These are phyloP conservation scores for Epinephelus cyanopodus DNA, from an alignment of 2,113 vertebrate species.

Conservation along the genomic window DNA sequence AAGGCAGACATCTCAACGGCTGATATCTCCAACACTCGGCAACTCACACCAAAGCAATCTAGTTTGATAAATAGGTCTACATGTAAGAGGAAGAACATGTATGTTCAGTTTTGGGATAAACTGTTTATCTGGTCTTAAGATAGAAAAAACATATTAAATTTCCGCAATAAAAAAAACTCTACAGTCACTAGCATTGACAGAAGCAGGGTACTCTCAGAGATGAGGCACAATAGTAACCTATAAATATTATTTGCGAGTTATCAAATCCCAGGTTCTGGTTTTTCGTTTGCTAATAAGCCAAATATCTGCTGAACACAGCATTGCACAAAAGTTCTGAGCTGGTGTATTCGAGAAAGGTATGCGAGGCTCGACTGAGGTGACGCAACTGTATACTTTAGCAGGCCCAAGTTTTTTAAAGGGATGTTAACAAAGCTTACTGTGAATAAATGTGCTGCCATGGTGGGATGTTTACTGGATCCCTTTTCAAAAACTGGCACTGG, in stretches of 20 bases:
- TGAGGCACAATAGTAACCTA: background rate
- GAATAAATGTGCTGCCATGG: conserved; percentile 52
- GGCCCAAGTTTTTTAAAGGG: conserved; percentile 1
- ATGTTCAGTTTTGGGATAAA: no score
- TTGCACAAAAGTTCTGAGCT: background rate
- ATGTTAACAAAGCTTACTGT: background rate
- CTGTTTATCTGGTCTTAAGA: no score
- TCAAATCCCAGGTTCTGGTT: background rate
- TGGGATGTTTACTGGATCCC: background rate
- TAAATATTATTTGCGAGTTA: background rate
- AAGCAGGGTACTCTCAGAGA: background rate
- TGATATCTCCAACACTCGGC: no score
- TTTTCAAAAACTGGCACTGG: background rate
- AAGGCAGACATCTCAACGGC: no score
- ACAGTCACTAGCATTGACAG: background rate
- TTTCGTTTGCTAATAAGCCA: background rate
- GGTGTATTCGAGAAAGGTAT: background rate
- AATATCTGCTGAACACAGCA: background rate
- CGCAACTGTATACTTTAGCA: background rate
- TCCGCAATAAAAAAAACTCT: background rate
- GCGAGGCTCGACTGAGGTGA: background rate
- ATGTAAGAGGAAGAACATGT: no score
- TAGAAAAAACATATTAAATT: background rate
- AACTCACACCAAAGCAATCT: no score
- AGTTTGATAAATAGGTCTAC: no score